A percentile compares a stretch with the other conserved stretches of the same genome.
These are phyloP conservation scores for Chiloscyllium plagiosum DNA, from an alignment of 2,113 vertebrate genomes.

Conservation along the genomic window DNA sequence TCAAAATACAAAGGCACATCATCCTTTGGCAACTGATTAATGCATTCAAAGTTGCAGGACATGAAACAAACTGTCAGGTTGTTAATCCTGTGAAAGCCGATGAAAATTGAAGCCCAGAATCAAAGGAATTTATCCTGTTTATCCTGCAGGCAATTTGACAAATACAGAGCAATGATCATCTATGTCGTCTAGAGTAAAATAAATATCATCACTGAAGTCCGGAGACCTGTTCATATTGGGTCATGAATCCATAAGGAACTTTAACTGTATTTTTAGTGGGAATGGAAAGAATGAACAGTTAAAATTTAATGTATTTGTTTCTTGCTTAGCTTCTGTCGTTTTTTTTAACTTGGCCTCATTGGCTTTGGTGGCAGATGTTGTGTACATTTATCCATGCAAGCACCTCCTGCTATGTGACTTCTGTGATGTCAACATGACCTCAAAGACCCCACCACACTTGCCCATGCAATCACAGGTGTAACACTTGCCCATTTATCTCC, in stretches of 20 bases:
- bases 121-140: neutral
- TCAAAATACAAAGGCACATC: neutral
- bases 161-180: neutral
- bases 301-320: neutral
- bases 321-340: neutral
- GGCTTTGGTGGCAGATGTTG: neutral
- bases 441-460: too few relatives aligned
- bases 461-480: too few relatives aligned
- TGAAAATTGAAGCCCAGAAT: neutral
- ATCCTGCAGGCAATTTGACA: neutral
- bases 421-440: neutral
- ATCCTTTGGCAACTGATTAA: neutral
- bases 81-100: conserved; percentile 23
- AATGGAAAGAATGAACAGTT: neutral
- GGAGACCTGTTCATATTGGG: neutral
- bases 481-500: too few relatives aligned
- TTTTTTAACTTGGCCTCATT: neutral
- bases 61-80: neutral
- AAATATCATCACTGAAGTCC: neutral
- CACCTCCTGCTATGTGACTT: neutral
- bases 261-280: neutral
- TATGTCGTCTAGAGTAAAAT: neutral
- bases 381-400: neutral
- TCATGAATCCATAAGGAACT: neutral
- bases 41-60: neutral